These are phyloP conservation scores for Chrysocyon brachyurus DNA, from an alignment of 2,797 vertebrate species.

Conservation along the genomic window DNA sequence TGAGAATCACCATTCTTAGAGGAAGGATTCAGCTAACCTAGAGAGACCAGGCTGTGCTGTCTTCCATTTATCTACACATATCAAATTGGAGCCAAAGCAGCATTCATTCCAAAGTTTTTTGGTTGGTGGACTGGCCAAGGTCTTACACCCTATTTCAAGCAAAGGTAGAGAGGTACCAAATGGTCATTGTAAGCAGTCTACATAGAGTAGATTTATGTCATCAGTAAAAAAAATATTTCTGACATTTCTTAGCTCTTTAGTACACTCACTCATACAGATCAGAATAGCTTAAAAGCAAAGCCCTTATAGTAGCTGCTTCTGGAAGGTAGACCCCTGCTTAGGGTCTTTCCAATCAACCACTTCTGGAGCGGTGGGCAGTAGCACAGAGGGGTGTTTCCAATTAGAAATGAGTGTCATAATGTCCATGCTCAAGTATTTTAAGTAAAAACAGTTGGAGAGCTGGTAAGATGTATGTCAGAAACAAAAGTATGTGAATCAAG, in stretches of 20 bases:
- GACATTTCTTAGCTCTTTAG: not conserved
- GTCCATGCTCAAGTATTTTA: not conserved
- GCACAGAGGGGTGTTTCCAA: not conserved
- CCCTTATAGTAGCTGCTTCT: not conserved
- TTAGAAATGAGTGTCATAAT: not conserved
- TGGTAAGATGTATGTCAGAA: not conserved
- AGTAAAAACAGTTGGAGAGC: not conserved
- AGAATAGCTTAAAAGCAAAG: not conserved
- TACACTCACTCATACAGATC: not conserved
- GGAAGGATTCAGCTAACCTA: not conserved
- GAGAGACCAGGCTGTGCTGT: not conserved
- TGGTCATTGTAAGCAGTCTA: not conserved
- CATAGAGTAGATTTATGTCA: not conserved
- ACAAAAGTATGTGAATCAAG: not conserved
- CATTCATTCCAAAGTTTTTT: not conserved
- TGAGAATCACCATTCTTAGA: not conserved
- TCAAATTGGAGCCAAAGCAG: not conserved
- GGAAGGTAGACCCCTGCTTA: not conserved
- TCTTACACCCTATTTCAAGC: not conserved
- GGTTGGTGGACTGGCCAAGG: not conserved
- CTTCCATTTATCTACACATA: not conserved
- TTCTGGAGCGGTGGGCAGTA: not conserved
- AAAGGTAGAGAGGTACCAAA: not conserved
- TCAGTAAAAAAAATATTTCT: not conserved
- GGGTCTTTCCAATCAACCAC: not conserved